These are phyloP conservation scores for Hipparchia sbordonii DNA, from an alignment of 2,888 invertebrate species.

Conservation along the genomic window DNA sequence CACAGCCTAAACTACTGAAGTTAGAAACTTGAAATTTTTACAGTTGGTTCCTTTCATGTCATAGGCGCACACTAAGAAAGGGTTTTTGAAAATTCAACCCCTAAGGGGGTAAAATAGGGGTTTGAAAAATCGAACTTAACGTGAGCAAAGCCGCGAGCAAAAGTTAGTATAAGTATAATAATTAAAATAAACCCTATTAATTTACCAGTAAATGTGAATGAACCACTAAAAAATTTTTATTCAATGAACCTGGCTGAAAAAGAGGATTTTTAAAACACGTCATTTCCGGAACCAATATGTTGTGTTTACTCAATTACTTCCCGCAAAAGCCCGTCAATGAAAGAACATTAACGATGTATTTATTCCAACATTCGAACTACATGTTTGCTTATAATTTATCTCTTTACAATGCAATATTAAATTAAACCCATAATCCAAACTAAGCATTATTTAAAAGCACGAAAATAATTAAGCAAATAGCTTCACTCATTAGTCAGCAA, in stretches of 20 bases:
- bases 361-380: conserved; percentile 23
- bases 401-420: conserved; percentile 40
- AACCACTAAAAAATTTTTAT: neutral
- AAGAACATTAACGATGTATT: conserved; percentile 37
- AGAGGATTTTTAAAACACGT: conserved; percentile 23
- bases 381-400: conserved; percentile 34
- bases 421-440: conserved; percentile 52
- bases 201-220: neutral
- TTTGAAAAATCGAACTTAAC: neutral
- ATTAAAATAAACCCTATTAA: neutral
- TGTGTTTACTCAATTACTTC: conserved; percentile 38
- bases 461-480: conserved; percentile 74
- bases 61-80: no score
- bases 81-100: no score
- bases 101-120: no score
- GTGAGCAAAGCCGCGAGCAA: neutral
- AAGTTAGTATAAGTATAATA: neutral
- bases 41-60: no score
- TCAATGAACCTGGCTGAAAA: conserved; percentile 4
- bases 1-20: no score
- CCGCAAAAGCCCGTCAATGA: conserved; percentile 36
- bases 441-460: conserved; percentile 50
- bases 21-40: no score
- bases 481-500: conserved; percentile 70
- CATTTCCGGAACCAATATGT: conserved; percentile 28